Percentiles rank a stretch among this genome's conserved stretches.
Evolutionary conservation across 2,888 invertebrate species (phyloP).

Genomic region (Zelleria hepariella): DNA sequence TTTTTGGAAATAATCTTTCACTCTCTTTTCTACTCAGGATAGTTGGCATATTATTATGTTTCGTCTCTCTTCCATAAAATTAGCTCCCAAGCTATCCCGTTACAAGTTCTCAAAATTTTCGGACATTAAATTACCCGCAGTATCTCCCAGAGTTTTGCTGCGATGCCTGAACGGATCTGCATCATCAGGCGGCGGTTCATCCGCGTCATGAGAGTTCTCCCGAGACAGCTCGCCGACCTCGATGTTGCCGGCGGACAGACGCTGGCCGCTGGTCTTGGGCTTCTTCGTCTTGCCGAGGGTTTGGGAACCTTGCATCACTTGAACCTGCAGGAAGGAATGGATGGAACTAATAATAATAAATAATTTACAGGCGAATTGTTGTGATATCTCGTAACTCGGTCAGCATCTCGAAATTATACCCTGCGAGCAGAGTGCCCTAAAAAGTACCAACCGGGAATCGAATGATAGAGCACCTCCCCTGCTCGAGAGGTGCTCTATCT

Average conservation of each 20-base stretch:
- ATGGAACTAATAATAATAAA: too few relatives aligned
- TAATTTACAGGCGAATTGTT: too few relatives aligned
- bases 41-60: too few relatives aligned
- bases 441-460: too few relatives aligned
- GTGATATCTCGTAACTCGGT: too few relatives aligned
- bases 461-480: too few relatives aligned
- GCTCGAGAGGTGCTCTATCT: too few relatives aligned
- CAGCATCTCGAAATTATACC: too few relatives aligned
- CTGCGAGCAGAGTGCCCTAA: too few relatives aligned
- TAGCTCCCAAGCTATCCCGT: background rate
- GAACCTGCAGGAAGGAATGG: conserved; percentile 48
- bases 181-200: conserved; percentile 54
- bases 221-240: conserved; percentile 84
- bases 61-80: background rate
- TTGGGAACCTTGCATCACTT: conserved; percentile 82
- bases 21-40: too few relatives aligned
- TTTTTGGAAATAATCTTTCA: too few relatives aligned
- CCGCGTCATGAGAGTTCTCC: conserved; percentile 79
- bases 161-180: conserved; percentile 80
- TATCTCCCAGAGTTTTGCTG: conserved; percentile 93
- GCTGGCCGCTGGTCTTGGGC: conserved; percentile 82
- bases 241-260: conserved; percentile 87
- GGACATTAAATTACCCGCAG: conserved; percentile 70
- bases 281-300: conserved; percentile 87
- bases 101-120: background rate